A percentile compares a stretch with the other conserved stretches of the same genome.
These are phyloP conservation scores for Tragopan temminckii DNA, from an alignment of 2,797 vertebrate genomes.

Conservation along the genomic window DNA sequence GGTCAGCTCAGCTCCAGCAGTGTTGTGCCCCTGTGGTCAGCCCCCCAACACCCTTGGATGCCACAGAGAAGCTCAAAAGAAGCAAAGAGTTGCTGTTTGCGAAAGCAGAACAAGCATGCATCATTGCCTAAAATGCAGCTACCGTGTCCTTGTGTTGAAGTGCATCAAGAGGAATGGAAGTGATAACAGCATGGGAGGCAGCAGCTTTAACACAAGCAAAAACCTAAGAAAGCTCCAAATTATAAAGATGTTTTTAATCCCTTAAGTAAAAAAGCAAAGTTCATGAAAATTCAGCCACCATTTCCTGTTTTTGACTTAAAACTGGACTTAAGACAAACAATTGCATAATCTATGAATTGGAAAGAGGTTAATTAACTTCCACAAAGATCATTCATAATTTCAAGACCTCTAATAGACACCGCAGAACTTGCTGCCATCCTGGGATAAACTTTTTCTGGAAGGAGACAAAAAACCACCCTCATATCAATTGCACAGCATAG, in stretches of 20 bases:
- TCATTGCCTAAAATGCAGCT: neutral
- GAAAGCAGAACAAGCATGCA: neutral
- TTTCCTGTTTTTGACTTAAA: slow-evolving; percentile 74
- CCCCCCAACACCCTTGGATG: neutral
- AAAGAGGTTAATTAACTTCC: slow-evolving; percentile 25
- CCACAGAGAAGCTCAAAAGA: rapidly evolving
- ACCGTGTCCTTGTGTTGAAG: neutral
- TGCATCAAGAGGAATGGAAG: neutral
- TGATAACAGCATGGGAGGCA: slow-evolving; percentile 38
- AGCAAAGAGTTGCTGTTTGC: neutral
- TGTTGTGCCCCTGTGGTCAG: rapidly evolving
- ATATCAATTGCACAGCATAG: neutral
- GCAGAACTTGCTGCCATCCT: neutral
- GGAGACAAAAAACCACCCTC: neutral
- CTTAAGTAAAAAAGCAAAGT: slow-evolving; percentile 72
- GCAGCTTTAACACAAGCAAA: slow-evolving; percentile 55
- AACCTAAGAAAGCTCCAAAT: slow-evolving; percentile 7
- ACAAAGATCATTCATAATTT: slow-evolving; percentile 1
- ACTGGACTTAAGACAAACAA: neutral
- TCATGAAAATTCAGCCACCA: slow-evolving; percentile 69
- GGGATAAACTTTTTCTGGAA: slow-evolving; percentile 27
- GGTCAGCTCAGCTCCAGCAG: neutral
- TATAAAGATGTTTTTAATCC: slow-evolving; percentile 71
- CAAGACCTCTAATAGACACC: neutral
- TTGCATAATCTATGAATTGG: slow-evolving; percentile 39